Percentiles rank a stretch among this genome's conserved stretches.
Conservation (phyloP, 2,113 vertebrate genomes). For the Bufo bufo region DNA sequence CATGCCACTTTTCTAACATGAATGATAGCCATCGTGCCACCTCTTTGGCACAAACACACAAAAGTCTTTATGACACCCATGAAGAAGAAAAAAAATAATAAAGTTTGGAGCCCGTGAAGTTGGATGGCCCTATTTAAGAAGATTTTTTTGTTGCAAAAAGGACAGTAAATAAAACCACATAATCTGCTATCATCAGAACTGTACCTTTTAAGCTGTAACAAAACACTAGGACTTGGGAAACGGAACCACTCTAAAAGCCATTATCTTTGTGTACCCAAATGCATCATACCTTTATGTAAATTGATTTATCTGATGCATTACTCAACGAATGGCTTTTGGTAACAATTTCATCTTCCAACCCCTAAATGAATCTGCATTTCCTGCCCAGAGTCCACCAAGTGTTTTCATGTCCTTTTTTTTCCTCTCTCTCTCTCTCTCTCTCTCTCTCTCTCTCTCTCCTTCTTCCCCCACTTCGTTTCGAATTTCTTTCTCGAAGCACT, state of each 20-base stretch:
- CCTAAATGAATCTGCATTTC: slow-evolving; percentile 84
- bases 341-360: slow-evolving; percentile 78
- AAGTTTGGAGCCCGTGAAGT: slow-evolving; percentile 45
- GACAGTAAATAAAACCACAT: slow-evolving; percentile 76
- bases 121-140: slow-evolving; percentile 26
- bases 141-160: not conserved
- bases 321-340: slow-evolving; percentile 85
- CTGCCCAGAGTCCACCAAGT: slow-evolving; percentile 66
- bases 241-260: slow-evolving; percentile 87
- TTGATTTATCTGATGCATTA: slow-evolving; percentile 88
- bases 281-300: slow-evolving; percentile 88
- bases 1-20: not conserved
- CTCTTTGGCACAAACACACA: not conserved
- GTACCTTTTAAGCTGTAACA: slow-evolving; percentile 86
- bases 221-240: slow-evolving; percentile 83
- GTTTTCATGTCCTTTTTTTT: slow-evolving; percentile 60
- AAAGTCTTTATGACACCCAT: not conserved
- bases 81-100: not conserved
- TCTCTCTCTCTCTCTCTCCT: slow-evolving; percentile 49
- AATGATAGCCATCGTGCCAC: not conserved
- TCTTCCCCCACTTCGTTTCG: slow-evolving; percentile 79
- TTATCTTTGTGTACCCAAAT: slow-evolving; percentile 85
- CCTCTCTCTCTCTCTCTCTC: slow-evolving; percentile 29
- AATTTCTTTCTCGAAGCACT: slow-evolving; percentile 75
- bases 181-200: slow-evolving; percentile 81